phyloP scores from a whole-genome alignment of 2,113 vertebrate genomes.

The Zosterops japonicus region DNA sequence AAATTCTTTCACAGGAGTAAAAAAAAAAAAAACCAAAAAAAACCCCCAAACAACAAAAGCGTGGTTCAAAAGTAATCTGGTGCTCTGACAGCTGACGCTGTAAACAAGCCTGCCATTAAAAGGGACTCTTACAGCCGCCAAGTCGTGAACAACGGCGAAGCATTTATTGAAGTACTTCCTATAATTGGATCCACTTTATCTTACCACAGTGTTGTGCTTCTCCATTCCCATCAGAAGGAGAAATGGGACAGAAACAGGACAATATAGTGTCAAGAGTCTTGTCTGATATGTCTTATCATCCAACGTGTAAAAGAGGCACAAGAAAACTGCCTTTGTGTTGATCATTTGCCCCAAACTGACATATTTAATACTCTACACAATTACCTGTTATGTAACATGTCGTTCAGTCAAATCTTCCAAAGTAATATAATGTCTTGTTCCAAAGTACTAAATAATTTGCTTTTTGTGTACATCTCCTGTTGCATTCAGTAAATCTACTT shows the following conservation, averaged over 20 bases:
- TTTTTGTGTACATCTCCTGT: conserved; percentile 35
- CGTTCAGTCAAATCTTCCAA: conserved; percentile 8
- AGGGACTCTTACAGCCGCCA: neutral
- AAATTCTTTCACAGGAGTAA: neutral
- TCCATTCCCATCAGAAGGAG: neutral
- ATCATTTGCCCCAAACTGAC: neutral
- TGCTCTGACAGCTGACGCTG: neutral
- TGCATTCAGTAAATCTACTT: conserved; percentile 64
- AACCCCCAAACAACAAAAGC: neutral
- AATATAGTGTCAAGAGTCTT: neutral
- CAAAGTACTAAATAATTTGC: conserved; percentile 49
- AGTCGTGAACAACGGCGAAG: neutral
- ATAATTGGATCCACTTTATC: neutral
- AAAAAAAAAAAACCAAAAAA: neutral
- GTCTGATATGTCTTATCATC: neutral
- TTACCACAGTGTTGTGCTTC: neutral
- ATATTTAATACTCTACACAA: conserved; percentile 21
- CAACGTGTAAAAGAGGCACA: neutral
- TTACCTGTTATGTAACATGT: conserved; percentile 36
- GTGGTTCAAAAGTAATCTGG: conserved; percentile 10
- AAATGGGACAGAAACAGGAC: neutral
- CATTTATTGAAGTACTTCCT: neutral
- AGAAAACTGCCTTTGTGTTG: neutral
- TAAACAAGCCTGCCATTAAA: neutral
- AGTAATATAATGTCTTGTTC: conserved; percentile 9